Base-by-base conservation (phyloP, 2,113 vertebrate genomes). In the Thymallus thymallus region DNA sequence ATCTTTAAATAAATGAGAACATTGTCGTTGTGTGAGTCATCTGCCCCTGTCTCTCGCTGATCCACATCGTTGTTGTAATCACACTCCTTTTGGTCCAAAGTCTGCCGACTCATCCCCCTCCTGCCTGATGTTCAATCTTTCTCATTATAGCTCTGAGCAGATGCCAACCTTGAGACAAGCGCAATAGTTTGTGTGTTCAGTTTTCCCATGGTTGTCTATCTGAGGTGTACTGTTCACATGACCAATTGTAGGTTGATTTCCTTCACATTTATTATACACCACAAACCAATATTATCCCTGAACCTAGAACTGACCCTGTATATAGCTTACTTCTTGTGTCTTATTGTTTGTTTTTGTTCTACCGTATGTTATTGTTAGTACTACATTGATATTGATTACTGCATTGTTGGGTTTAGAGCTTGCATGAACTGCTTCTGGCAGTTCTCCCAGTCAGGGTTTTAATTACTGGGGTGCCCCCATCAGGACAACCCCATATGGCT, bases 141-240 rank as follows among this genome's bases (percentile, higher is more conserved):
- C 20, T 24, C 66, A 63, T 72, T 51, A n/a, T 72, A 79, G 32
- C 73, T 74, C 71, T 76, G 22, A 60, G 30, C 30, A 29, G 63
- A 69, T 48, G 35, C 35, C 35, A 41, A 41, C 35, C 35, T 41
- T 45, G 4, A 63, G 74, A 72, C 77, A 68, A 30, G 26, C 48
- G 62, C 71, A 74, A 63, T 80, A 73, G 76, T 76, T 84, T 80
- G 58, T 76, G 71, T 79, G 69, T 76, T 79, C 69, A 74, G 80
- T 78, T 82, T 82, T 56, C 24, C 66, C 68, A 76, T 71, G 67
- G 67, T 67, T 76, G 73, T 77, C 55, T 51, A 16, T 81, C 72
- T 81, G 23, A 23, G 18, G 6, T 60, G 56, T 4, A 22, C 6
- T 60, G 56, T 60, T 60, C 5, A 10, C 18, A 60, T 60, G 10